A percentile compares a stretch with the other conserved stretches of the same genome.
These are phyloP conservation scores for Hemithea aestivaria DNA, from an alignment of 2,888 invertebrate genomes.

Conservation along the genomic window DNA sequence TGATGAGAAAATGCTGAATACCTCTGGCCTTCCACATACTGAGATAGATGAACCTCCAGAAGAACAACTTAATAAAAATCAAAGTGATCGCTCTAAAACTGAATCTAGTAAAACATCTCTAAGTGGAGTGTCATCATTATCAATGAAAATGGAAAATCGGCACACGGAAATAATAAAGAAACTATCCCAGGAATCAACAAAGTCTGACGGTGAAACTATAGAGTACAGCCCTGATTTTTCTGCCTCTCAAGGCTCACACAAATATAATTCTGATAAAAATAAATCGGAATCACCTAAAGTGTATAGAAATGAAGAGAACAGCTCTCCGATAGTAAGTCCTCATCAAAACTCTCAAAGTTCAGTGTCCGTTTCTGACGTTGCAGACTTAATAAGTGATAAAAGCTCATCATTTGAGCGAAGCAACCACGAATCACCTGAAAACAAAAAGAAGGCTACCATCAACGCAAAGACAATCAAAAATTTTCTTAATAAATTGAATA, in stretches of 20 bases:
- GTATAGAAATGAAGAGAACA: constrained; percentile 30
- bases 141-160: constrained; percentile 34
- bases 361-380: constrained; percentile 67
- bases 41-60: constrained; percentile 24
- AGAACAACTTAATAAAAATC: constrained; percentile 22
- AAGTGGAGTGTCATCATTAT: constrained; percentile 42
- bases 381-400: constrained; percentile 66
- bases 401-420: constrained; percentile 41
- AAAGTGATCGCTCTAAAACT: constrained; percentile 30
- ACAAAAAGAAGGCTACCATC: constrained; percentile 31
- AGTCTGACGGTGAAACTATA: constrained; percentile 50
- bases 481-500: constrained; percentile 37
- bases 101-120: constrained; percentile 40
- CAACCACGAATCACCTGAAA: constrained; percentile 32
- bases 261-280: constrained; percentile 29
- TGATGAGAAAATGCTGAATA: constrained; percentile 56
- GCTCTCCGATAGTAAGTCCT: constrained; percentile 38
- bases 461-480: constrained; percentile 33
- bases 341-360: constrained; percentile 60
- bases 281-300: constrained; percentile 9
- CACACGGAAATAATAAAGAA: constrained; percentile 30
- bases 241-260: constrained; percentile 43
- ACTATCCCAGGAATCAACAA: constrained; percentile 34
- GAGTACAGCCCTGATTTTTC: constrained; percentile 68
- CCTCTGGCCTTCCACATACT: constrained; percentile 44